Percentiles rank a stretch among this genome's conserved stretches.
Evolutionary conservation across 2,797 vertebrate species (phyloP).

Genomic region (Notolabrus celidotus): DNA sequence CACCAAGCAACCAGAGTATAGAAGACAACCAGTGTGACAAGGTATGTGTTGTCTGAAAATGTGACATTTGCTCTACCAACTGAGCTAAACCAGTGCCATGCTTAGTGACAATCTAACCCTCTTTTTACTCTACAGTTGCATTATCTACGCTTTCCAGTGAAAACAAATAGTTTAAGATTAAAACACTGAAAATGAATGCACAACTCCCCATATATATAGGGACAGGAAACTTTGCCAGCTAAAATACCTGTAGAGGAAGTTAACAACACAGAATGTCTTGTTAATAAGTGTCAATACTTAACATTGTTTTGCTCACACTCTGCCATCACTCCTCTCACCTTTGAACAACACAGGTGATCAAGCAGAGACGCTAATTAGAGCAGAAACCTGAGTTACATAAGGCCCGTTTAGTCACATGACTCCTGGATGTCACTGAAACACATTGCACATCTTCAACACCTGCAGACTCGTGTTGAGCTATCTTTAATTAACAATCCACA

Average conservation of each 20-base stretch:
- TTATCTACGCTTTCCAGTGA: too few relatives aligned
- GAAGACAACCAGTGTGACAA: too few relatives aligned
- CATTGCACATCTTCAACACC: background rate
- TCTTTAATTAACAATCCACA: slow-evolving; percentile 4
- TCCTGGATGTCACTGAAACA: slow-evolving; percentile 1
- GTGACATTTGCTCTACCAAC: too few relatives aligned
- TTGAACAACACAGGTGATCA: background rate
- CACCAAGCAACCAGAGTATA: too few relatives aligned
- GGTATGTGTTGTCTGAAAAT: too few relatives aligned
- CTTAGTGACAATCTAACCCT: too few relatives aligned
- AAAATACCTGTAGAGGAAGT: too few relatives aligned
- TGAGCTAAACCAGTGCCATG: too few relatives aligned
- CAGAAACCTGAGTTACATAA: background rate
- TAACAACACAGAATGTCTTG: background rate
- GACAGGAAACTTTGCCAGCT: background rate
- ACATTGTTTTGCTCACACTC: background rate
- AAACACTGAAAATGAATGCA: too few relatives aligned
- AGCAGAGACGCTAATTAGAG: slow-evolving; percentile 5
- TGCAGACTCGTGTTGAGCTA: background rate
- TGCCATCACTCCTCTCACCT: background rate
- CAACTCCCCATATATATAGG: background rate
- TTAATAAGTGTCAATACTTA: background rate
- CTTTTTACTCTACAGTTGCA: too few relatives aligned
- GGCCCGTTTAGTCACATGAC: background rate
- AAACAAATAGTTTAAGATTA: too few relatives aligned